Conservation (phyloP, 2,113 vertebrate species). For the Mus pahari region DNA sequence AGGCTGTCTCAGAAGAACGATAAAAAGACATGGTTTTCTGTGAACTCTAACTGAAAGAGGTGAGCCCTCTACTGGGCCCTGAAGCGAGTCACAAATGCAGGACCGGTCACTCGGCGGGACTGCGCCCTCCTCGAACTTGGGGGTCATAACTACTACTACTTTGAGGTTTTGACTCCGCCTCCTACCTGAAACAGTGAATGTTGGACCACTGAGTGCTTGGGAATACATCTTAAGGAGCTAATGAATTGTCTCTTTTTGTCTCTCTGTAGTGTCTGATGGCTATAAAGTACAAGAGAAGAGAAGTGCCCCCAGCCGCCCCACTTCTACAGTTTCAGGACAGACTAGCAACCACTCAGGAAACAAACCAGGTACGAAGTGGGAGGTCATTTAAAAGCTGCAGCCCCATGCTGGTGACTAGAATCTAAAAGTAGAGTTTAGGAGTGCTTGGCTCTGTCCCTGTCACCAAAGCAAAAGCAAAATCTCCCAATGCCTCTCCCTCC, state of each 20-base stretch:
- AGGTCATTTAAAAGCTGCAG: not conserved
- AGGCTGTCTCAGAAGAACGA: not conserved
- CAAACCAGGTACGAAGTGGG: constrained; percentile 87
- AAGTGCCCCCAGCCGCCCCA: constrained; percentile 77
- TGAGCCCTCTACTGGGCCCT: rapidly evolving
- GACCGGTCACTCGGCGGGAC: too few species aligned
- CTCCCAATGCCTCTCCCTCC: not conserved
- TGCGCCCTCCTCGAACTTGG: rapidly evolving
- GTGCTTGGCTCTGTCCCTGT: not conserved
- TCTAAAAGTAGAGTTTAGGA: not conserved
- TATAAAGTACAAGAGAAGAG: constrained; percentile 91
- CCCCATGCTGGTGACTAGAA: not conserved
- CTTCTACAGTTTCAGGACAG: constrained; percentile 87
- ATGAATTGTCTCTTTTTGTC: constrained; percentile 58
- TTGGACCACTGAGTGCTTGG: not conserved
- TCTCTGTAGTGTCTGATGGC: constrained; percentile 86
- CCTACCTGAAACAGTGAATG: not conserved
- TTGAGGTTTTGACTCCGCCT: not conserved
- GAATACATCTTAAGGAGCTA: constrained; percentile 55
- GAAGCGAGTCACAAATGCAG: rapidly evolving
- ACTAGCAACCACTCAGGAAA: constrained; percentile 80
- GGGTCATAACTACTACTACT: not conserved
- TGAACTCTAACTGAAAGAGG: not conserved
- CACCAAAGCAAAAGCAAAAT: not conserved
- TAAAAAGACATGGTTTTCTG: not conserved